A percentile compares a stretch with the other conserved stretches of the same genome.
phyloP scores from a whole-genome alignment of 2,113 vertebrate species.

The Peromyscus leucopus region DNA sequence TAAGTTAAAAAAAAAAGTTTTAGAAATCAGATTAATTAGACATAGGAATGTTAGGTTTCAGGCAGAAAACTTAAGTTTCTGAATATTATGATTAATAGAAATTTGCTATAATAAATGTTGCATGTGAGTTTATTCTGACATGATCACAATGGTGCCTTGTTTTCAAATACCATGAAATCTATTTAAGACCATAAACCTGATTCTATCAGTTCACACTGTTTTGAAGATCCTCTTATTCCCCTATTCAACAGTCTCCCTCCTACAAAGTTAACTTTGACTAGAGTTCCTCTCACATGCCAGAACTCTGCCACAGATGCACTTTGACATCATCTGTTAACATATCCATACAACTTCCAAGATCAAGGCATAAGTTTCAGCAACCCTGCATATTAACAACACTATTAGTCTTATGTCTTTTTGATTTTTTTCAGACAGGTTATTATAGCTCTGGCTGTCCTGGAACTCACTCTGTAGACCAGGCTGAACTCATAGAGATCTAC shows the following conservation, averaged over 20 bases:
- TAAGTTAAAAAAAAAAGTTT: slow-evolving; percentile 40
- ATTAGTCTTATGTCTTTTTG: background rate
- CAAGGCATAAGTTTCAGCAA: slow-evolving; percentile 12
- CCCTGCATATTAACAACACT: background rate
- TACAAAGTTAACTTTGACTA: background rate
- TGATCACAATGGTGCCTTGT: background rate
- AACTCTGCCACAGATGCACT: background rate
- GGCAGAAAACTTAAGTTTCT: background rate
- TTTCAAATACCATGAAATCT: slow-evolving; percentile 22
- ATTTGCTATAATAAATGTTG: background rate
- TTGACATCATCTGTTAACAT: background rate
- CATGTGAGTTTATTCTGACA: slow-evolving; percentile 11
- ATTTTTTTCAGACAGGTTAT: background rate
- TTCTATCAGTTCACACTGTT: slow-evolving; percentile 47
- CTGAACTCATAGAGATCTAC: too few relatives aligned
- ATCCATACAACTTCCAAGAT: background rate
- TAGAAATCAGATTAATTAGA: slow-evolving; percentile 12
- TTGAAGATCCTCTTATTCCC: slow-evolving; percentile 11
- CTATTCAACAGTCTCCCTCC: background rate
- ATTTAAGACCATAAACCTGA: slow-evolving; percentile 8
- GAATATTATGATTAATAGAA: slow-evolving; percentile 1
- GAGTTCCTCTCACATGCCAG: background rate
- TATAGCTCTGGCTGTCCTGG: background rate
- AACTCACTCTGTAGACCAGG: too few relatives aligned
- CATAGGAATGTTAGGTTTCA: background rate